Conservation (phyloP, 1,140 invertebrate species). For the Zophobas morio region DNA sequence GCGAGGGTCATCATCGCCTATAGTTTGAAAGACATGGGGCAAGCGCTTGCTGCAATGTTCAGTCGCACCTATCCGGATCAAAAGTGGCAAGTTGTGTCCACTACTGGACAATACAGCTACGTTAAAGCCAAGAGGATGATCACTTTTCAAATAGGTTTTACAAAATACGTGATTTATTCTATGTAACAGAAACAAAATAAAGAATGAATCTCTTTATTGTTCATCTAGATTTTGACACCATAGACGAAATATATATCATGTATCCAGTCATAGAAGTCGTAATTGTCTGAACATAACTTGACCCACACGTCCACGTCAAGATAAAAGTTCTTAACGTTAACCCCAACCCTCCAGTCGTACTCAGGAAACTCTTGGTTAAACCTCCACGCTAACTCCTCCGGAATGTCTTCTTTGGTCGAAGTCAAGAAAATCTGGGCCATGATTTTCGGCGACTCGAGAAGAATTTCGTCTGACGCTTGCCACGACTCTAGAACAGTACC, state of each 20-base stretch:
- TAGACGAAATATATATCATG: too few relatives aligned
- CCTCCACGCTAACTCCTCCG: neutral
- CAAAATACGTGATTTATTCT: neutral
- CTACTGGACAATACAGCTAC: neutral
- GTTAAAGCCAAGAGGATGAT: neutral
- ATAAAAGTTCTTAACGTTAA: neutral
- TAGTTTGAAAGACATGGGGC: neutral
- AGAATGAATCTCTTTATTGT: too few relatives aligned
- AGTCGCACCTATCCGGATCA: neutral
- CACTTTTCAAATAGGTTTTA: neutral
- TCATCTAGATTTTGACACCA: too few relatives aligned
- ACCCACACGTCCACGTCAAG: neutral
- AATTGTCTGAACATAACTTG: neutral
- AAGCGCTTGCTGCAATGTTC: neutral
- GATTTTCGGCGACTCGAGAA: neutral
- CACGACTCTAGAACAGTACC: neutral
- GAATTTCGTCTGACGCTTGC: neutral
- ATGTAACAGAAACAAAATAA: neutral
- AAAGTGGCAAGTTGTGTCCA: neutral
- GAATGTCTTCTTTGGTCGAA: neutral
- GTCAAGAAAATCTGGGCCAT: neutral
- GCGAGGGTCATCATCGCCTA: neutral
- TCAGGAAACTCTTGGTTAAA: neutral
- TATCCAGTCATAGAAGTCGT: neutral
- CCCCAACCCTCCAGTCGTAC: neutral